Conservation (phyloP, 2,888 invertebrate species). For the Cheilosia grossa region DNA sequence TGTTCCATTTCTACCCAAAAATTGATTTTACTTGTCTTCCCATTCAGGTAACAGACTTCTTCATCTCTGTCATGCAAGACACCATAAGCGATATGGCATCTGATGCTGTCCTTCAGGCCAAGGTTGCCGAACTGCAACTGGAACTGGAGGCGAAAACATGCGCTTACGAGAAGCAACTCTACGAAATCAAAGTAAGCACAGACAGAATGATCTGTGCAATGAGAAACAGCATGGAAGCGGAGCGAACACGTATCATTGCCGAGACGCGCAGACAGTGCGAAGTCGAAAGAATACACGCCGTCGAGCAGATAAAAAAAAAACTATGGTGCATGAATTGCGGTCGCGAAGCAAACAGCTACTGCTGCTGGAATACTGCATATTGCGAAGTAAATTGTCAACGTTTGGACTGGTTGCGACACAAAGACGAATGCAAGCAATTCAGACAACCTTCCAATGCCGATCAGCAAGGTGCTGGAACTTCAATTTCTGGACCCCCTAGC, state of each 20-base stretch:
- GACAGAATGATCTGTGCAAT: conserved; percentile 89
- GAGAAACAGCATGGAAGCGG: conserved; percentile 88
- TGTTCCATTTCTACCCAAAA: too few species aligned
- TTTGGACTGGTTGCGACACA: conserved; percentile 92
- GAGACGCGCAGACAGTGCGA: conserved; percentile 88
- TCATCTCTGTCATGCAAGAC: conserved; percentile 88
- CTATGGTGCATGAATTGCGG: conserved; percentile 97
- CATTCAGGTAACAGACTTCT: conserved; percentile 87
- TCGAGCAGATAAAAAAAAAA: conserved; percentile 91
- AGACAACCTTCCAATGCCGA: conserved; percentile 50
- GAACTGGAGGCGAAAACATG: conserved; percentile 89
- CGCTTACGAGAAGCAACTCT: conserved; percentile 89
- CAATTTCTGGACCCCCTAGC: conserved; percentile 18
- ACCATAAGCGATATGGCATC: conserved; percentile 86
- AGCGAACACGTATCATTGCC: conserved; percentile 86
- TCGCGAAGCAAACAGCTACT: conserved; percentile 95
- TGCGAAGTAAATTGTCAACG: conserved; percentile 95
- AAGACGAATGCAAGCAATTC: conserved; percentile 78
- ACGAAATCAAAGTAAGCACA: conserved; percentile 87
- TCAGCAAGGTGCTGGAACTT: conserved; percentile 28
- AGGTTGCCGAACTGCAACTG: conserved; percentile 85
- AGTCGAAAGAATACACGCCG: conserved; percentile 87
- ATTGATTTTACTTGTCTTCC: not conserved
- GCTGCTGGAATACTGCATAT: conserved; percentile 98
- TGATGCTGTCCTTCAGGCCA: conserved; percentile 84